A percentile compares a stretch with the other conserved stretches of the same genome.
These are phyloP conservation scores for Hydrophis major DNA, from an alignment of 2,797 vertebrate species.

Conservation along the genomic window DNA sequence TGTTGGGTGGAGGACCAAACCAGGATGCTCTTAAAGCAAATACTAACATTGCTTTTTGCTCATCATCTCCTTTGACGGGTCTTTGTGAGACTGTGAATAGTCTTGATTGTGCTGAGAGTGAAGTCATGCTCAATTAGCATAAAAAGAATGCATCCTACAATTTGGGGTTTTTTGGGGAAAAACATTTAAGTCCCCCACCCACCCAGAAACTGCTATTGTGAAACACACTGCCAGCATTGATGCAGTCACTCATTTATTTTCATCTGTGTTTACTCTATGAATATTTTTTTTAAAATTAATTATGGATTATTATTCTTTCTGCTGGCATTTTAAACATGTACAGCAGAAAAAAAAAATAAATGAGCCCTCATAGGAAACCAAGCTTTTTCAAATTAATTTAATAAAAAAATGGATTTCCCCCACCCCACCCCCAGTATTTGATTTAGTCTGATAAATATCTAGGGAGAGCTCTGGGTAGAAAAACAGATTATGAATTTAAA, in stretches of 20 bases:
- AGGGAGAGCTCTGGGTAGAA: background rate
- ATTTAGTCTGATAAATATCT: background rate
- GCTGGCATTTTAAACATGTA: background rate
- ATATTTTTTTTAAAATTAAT: background rate
- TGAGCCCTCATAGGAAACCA: background rate
- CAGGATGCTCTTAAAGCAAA: conserved; percentile 17
- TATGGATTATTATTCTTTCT: conserved; percentile 1
- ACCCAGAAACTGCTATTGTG: conserved; percentile 19
- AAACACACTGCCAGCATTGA: conserved; percentile 11
- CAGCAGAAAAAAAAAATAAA: conserved; percentile 26
- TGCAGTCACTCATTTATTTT: background rate
- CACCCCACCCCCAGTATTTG: background rate
- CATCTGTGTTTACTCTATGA: background rate
- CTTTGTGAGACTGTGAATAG: conserved; percentile 52
- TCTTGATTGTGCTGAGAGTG: conserved; percentile 44
- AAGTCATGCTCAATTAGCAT: conserved; percentile 38
- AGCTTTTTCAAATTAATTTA: background rate
- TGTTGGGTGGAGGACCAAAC: conserved; percentile 8
- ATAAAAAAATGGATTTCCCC: background rate
- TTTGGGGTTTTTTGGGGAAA: conserved; percentile 14
- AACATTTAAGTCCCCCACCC: conserved; percentile 8
- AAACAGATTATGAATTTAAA: background rate
- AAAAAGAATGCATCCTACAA: conserved; percentile 19
- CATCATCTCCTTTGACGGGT: conserved; percentile 39
- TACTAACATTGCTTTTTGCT: conserved; percentile 24